These are phyloP conservation scores for Ornithoptera alexandrae DNA, from an alignment of 2,888 invertebrate genomes.

Conservation along the genomic window DNA sequence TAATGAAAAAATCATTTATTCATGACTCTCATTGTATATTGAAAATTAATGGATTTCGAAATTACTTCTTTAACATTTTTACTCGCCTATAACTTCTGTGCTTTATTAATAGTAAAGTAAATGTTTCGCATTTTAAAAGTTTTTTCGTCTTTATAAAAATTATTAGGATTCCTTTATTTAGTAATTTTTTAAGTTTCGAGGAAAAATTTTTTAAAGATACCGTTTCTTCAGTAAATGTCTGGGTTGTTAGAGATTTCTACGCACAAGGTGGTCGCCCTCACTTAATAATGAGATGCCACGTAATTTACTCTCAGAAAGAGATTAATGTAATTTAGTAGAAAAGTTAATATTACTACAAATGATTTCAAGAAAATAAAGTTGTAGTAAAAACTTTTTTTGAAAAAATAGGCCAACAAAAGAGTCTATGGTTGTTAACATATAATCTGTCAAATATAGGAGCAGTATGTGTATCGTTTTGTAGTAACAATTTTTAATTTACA, in stretches of 20 bases:
- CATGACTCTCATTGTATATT: slow-evolving; percentile 19
- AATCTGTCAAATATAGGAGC: neutral
- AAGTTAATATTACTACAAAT: too few species aligned
- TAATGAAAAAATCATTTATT: slow-evolving; percentile 24
- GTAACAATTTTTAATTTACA: neutral
- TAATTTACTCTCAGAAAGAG: too few species aligned
- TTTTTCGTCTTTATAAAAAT: neutral
- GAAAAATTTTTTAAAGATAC: too few species aligned
- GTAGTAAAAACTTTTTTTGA: neutral
- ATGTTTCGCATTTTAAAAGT: neutral
- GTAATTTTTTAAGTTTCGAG: neutral
- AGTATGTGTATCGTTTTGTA: neutral
- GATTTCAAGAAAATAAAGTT: too few species aligned
- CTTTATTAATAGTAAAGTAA: neutral
- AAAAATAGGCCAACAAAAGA: neutral
- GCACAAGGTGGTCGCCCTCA: too few species aligned
- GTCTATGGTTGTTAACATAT: neutral
- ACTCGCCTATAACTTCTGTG: neutral
- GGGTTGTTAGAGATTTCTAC: too few species aligned
- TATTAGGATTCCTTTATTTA: neutral
- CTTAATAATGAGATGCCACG: too few species aligned
- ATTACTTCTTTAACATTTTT: slow-evolving; percentile 19
- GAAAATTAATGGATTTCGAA: slow-evolving; percentile 17
- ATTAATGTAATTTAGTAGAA: too few species aligned
- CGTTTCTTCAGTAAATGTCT: too few species aligned